phyloP scores from a whole-genome alignment of 92 coral and sea anemone species.

The Heteractis magnifica region DNA sequence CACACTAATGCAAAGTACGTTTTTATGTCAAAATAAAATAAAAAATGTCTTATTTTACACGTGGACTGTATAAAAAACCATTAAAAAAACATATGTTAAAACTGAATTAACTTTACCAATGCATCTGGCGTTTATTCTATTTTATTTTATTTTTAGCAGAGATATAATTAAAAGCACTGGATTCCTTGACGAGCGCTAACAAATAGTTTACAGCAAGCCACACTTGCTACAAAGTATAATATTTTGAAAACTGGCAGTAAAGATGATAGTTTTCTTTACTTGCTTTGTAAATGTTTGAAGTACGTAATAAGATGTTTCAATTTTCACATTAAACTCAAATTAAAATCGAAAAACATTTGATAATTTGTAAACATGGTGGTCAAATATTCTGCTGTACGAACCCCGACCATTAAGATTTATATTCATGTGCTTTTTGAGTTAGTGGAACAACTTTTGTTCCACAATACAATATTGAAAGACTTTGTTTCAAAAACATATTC shows the following conservation, averaged over 20 bases:
- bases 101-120: too few relatives aligned
- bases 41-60: too few relatives aligned
- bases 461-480: neutral
- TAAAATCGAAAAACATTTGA: neutral
- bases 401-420: neutral
- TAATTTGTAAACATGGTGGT: slow-evolving; percentile 7
- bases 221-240: neutral
- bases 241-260: neutral
- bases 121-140: neutral
- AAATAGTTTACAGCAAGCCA: neutral
- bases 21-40: too few relatives aligned
- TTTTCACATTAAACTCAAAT: slow-evolving; percentile 8
- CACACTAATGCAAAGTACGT: too few relatives aligned
- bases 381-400: neutral
- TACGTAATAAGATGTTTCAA: slow-evolving; percentile 2
- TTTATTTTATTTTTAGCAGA: neutral
- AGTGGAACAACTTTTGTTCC: neutral
- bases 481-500: neutral
- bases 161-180: too few relatives aligned
- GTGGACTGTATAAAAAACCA: too few relatives aligned
- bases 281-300: neutral
- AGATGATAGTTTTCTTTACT: neutral
- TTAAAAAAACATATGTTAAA: too few relatives aligned
- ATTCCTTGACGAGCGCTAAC: too few relatives aligned
- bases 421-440: neutral